Base-by-base conservation (phyloP, 1,140 invertebrate species). In the Xylocopa sonorina region DNA sequence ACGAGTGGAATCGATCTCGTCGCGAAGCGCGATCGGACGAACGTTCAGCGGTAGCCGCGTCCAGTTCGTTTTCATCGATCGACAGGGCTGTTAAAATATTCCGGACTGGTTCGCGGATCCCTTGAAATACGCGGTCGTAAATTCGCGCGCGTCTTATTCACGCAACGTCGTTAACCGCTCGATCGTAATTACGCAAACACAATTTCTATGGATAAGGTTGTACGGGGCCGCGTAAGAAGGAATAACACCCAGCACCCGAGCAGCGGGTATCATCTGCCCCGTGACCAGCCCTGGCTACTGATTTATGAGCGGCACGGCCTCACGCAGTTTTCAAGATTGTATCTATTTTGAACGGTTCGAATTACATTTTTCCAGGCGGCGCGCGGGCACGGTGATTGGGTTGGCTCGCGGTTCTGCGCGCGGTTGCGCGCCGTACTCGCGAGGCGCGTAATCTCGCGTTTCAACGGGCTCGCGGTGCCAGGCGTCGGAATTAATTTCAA, bases 171-270 rank as follows among this genome's bases (percentile, higher is more conserved):
- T 79, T 74, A 82, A 83, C 50, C 34, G 43, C 24, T n/a, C 29
- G 69, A 64, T 64, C 66, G 73, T 84, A 84, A 84, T 83, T 83
- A 80, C 75, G 82, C 76, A 79, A 68, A 84, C 69, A 78, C 55
- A 83, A 69, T 78, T 68, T 83, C 73, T 69, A 41, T 69, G 34
- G 34, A 69, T 16, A 60, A 53, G 27, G 38, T n/a, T 27, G 43
- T 18, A 4, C 1, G 21, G n/a, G n/a, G n/a, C n/a, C 5, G 27
- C 21, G 18, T 6, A 18, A 46, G 50, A 41, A 34, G 46, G 18
- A 57, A 48, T 34, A 67, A n/a, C n/a, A n/a, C n/a, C n/a, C n/a
- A n/a, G n/a, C n/a, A n/a, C n/a, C n/a, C n/a, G n/a, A n/a, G n/a
- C 50, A 43, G 53, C 48, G 46, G 43, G 48, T 78, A 63, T 72